Percentiles rank a stretch among this genome's conserved stretches.
Evolutionary conservation across 2,113 vertebrate species (phyloP).

Genomic region (Alethe castanea): DNA sequence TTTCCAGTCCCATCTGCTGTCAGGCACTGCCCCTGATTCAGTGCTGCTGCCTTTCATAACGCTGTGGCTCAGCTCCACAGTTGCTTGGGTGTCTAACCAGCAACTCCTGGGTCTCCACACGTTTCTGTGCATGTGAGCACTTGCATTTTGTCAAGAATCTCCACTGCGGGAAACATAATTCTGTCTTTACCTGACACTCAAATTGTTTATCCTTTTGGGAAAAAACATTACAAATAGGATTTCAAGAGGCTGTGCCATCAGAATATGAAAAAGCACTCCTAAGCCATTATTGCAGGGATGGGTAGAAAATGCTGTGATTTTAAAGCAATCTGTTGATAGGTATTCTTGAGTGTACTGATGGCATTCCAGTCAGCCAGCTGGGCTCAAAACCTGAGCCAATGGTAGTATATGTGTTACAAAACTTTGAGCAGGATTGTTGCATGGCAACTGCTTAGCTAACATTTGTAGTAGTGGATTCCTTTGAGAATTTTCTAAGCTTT

Average conservation of each 20-base stretch:
- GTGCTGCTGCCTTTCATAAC: accelerated
- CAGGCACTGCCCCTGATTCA: not conserved
- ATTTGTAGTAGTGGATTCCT: not conserved
- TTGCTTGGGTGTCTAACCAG: not conserved
- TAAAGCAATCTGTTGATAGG: not conserved
- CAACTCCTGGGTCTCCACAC: accelerated
- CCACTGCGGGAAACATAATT: not conserved
- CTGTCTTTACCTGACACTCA: not conserved
- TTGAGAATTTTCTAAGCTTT: not conserved
- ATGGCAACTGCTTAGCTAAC: not conserved
- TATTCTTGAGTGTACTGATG: not conserved
- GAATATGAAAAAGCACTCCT: not conserved
- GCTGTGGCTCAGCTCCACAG: not conserved
- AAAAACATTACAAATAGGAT: not conserved
- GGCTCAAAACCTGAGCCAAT: not conserved
- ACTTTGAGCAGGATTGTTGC: not conserved
- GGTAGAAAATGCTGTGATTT: not conserved
- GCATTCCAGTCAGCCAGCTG: not conserved
- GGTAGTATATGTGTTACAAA: not conserved
- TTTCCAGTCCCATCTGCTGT: not conserved
- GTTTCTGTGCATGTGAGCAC: not conserved
- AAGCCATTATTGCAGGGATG: not conserved
- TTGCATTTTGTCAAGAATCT: not conserved
- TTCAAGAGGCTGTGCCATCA: not conserved
- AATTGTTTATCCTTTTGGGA: not conserved